Base-by-base conservation (phyloP, 2,888 invertebrate species). In the Chaetogeoica ovagalla region DNA sequence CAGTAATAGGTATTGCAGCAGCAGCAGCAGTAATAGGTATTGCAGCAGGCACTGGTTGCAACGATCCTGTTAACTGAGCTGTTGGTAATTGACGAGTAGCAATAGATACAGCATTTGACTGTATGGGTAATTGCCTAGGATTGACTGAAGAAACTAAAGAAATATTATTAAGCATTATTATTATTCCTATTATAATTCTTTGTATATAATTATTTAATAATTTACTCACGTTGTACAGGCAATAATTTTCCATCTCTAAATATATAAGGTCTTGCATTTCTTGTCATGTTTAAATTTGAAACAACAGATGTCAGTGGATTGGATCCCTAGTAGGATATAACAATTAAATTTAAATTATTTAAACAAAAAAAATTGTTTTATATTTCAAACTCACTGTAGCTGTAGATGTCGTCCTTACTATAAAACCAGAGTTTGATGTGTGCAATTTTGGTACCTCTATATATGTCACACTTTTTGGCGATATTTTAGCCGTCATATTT, bases 181-280 rank as follows among this genome's bases (percentile, higher is more conserved):
- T 48, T 13, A 48, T 30, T 30, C 15, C 11, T 48, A 48, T 48
- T 48, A 13, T 48, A 15, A 13, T 13, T 48, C 3, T 48, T 13
- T 48, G 19, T 55, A 55, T 52, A 52, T 52, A 52, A 23, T 23
- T 60, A 9, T 2, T n/a, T 13, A 66, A 48, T 48, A 57, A 13
- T n/a, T n/a, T 13, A 74, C 79, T 30, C 15, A 73, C 63, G 19
- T 55, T 37, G 65, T 55, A 73, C 7, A 52, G 73, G 52, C 48
- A 73, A 2, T 43, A 37, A 13, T 37, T 37, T 11, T n/a, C 63
- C 73, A 65, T 55, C 3, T 1, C 15, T 74, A 4, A 30, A 37
- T 15, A 74, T 3, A 30, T 52, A 17, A 52, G 65, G 62, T 5
- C 23, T 30, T 13, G 19, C 55, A 19, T 2, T 19, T 60, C 30